Base-by-base conservation (phyloP, 2,888 invertebrate genomes). In the Drosophila quinaria region DNA sequence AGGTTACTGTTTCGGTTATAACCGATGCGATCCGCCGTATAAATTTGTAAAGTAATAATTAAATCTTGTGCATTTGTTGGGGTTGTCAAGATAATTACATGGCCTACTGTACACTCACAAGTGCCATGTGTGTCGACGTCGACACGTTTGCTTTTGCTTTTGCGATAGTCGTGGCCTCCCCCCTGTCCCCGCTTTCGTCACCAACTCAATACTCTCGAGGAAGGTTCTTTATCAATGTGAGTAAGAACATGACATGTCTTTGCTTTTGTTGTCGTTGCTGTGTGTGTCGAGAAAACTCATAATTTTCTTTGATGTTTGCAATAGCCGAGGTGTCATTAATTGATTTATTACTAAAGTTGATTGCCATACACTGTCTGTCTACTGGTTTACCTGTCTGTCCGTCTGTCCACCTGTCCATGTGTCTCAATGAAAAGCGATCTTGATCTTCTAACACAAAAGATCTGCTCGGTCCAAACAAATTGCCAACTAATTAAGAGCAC, bases 271-370 rank as follows among this genome's bases (percentile, higher is more conserved):
- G 25, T 65, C 8, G 25, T 25, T 25, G 25, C 6, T 25, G 25
- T 25, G 67, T 61, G 64, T 80, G 56, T 59, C 31, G 56, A 68
- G 81, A 61, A 86, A 82, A 75, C 69, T 78, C 81, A 81, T 80
- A 65, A 68, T 87, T 84, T 78, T 84, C 87, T 89, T 83, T 83
- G 89, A 89, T 87, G 88, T 87, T 84, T 78, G 85, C 85, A 81
- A 71, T 69, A 75, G 64, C 64, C 81, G 69, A 59, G 63, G 63
- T 74, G 89, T 68, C 89, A 68, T 84, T 84, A 84, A 84, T 89
- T 89, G 89, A 84, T 84, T 89, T 89, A 87, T 89, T 72, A 68
- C 74, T 25, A 78, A 71, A 63, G 66, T 76, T 63, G 74, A 68
- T 77, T 71, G 83, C 52, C 62, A 52, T 60, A 39, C 39, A 52